phyloP scores from a whole-genome alignment of 2,888 invertebrate species.

The Eucera pruinosa region DNA sequence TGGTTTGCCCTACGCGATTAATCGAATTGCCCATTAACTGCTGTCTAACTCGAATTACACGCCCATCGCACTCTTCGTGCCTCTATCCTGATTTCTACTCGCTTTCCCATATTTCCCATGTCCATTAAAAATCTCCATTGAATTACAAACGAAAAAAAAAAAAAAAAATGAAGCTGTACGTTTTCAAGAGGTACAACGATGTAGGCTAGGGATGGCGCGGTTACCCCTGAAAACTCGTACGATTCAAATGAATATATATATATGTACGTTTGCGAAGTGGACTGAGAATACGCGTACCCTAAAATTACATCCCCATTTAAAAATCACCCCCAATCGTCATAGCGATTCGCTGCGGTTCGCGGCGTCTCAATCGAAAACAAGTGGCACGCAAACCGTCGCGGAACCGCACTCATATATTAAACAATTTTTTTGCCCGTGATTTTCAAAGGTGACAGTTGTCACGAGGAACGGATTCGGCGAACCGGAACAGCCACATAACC shows the following conservation, averaged over 20 bases:
- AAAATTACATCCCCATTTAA: conserved; percentile 76
- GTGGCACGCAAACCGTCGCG: conserved; percentile 61
- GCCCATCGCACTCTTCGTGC: too few species aligned
- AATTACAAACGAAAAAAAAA: too few species aligned
- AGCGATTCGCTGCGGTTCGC: conserved; percentile 76
- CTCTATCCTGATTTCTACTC: too few species aligned
- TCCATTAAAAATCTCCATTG: too few species aligned
- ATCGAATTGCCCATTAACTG: conserved; percentile 44
- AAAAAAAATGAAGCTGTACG: conserved; percentile 30
- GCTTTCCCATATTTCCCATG: too few species aligned
- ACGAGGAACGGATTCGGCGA: conserved; percentile 73
- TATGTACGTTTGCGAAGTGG: conserved; percentile 13
- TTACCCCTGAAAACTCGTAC: not conserved
- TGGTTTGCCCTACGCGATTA: conserved; percentile 47
- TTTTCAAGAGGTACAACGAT: too few species aligned
- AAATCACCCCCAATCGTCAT: conserved; percentile 77
- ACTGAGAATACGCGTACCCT: conserved; percentile 72
- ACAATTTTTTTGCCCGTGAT: conserved; percentile 78
- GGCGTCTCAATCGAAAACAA: conserved; percentile 70
- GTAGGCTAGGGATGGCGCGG: too few species aligned
- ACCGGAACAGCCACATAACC: conserved; percentile 73
- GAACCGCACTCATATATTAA: conserved; percentile 64
- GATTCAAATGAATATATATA: conserved; percentile 64
- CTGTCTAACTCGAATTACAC: conserved; percentile 39
- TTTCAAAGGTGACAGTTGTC: conserved; percentile 83